A percentile compares a stretch with the other conserved stretches of the same genome.
phyloP scores from a whole-genome alignment of 1,140 invertebrate genomes.

The Drosophila sp. region DNA sequence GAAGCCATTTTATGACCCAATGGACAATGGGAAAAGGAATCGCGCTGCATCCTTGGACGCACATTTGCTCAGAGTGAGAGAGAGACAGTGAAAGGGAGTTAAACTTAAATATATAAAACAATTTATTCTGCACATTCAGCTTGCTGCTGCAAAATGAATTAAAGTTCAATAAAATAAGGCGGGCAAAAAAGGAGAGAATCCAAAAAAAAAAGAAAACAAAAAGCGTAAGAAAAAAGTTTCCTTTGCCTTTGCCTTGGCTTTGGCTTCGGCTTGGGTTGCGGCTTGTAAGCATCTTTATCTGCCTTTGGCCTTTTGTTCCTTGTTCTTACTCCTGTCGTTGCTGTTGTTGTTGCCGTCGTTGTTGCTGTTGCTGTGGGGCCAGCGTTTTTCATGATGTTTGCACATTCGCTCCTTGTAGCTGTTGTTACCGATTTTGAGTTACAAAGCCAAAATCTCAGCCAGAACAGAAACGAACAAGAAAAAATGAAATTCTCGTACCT shows the following conservation, averaged over 20 bases:
- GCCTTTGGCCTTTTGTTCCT: constrained; percentile 50
- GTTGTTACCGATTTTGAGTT: constrained; percentile 71
- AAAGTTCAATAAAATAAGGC: constrained; percentile 69
- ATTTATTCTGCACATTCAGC: constrained; percentile 68
- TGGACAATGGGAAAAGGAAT: constrained; percentile 54
- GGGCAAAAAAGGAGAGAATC: not conserved
- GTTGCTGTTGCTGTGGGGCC: constrained; percentile 27
- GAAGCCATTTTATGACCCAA: constrained; percentile 82
- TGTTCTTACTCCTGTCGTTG: constrained; percentile 12
- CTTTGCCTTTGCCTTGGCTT: constrained; percentile 34
- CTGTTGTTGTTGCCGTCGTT: constrained; percentile 23
- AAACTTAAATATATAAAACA: constrained; percentile 61
- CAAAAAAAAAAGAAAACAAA: constrained; percentile 23
- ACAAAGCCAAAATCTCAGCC: constrained; percentile 78
- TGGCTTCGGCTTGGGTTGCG: constrained; percentile 37
- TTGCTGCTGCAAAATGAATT: constrained; percentile 59
- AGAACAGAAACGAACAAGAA: constrained; percentile 43
- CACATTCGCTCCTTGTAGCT: constrained; percentile 73
- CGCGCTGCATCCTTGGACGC: constrained; percentile 51
- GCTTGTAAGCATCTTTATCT: constrained; percentile 55
- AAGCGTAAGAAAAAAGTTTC: constrained; percentile 22
- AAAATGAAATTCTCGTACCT: constrained; percentile 69
- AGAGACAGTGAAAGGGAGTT: constrained; percentile 1
- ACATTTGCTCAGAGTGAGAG: constrained; percentile 16
- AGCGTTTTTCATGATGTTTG: constrained; percentile 77